Evolutionary conservation across 2,888 invertebrate genomes (phyloP).

Genomic region (Rutpela maculata): DNA sequence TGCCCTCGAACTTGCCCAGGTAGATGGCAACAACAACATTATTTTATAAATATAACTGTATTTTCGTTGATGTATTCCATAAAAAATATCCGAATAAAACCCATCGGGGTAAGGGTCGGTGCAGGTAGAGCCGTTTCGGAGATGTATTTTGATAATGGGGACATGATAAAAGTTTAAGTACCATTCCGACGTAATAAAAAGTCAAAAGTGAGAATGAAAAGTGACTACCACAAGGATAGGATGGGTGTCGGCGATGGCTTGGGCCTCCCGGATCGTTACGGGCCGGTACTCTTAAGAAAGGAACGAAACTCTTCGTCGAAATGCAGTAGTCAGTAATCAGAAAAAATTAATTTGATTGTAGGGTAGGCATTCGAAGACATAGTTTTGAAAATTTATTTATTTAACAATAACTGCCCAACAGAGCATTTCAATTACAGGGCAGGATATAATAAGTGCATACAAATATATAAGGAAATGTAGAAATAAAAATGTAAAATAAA

Average conservation of each 20-base stretch:
- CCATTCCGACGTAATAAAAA: constrained; percentile 51
- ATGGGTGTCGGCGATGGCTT: constrained; percentile 11
- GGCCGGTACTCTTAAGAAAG: constrained; percentile 8
- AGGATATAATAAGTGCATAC: too few relatives aligned
- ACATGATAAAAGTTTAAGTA: constrained; percentile 54
- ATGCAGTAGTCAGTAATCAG: too few relatives aligned
- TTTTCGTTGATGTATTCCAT: constrained; percentile 4
- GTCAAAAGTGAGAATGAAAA: constrained; percentile 53
- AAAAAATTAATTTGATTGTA: too few relatives aligned
- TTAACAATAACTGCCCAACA: too few relatives aligned
- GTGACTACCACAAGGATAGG: constrained; percentile 39
- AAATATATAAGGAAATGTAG: too few relatives aligned
- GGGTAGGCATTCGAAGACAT: too few relatives aligned
- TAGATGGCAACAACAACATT: neutral
- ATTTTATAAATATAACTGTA: constrained; percentile 18
- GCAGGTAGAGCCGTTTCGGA: constrained; percentile 22
- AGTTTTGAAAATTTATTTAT: too few relatives aligned
- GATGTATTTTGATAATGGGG: constrained; percentile 51
- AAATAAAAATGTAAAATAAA: too few relatives aligned
- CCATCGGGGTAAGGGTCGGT: neutral
- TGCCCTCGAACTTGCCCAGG: neutral
- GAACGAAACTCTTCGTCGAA: neutral
- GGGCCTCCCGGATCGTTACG: constrained; percentile 33
- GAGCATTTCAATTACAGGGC: too few relatives aligned
- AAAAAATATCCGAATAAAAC: constrained; percentile 7